Base-by-base conservation (phyloP, 2,888 invertebrate species). In the Caenorhabditis drosophilae region DNA sequence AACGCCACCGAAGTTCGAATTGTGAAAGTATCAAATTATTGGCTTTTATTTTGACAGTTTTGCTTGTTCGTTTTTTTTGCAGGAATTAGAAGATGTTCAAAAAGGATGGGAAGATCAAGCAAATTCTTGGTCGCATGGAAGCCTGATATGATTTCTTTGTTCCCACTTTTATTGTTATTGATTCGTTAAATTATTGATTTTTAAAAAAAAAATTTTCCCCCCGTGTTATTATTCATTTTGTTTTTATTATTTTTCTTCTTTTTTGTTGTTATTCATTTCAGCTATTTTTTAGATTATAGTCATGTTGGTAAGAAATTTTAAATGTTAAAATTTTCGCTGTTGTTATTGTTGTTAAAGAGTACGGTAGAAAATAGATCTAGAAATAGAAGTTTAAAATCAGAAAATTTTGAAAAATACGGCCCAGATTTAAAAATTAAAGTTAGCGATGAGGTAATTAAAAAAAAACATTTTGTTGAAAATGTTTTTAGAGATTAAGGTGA, bases 51-150 rank as follows among this genome's bases (percentile, higher is more conserved):
- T 36, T 36, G 4, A 7, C 3, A 7, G 16, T 4, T n/a, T n/a
- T 7, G 16, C 4, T n/a, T 7, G 4, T 7, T n/a, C 16, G 16
- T 36, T 36, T 36, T 31, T 31, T 6, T 20, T 50, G 38, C 34
- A 58, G 34, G 25, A 26, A 36, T 22, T 44, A 22, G 40, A 55
- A 20, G 48, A 42, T 20, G 25, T 40, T 16, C 61, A 62, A 35
- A 41, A 45, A 15, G 41, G 27, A 26, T 62, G 61, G 61, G 35
- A 16, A 15, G 20, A 4, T 9, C 20, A 40, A 1, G 61, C 61
- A 2, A 51, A 55, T 2, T 51, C 38, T 40, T 62, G 61, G 61
- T 55, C 61, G 1, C 42, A 27, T 15, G 61, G 61, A 51, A 6
- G 7, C 12, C 12, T 23, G 23, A 23, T 12, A 23, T 42, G 40